Evolutionary conservation across 2,113 vertebrate species (phyloP).

Genomic region (Sphaerodactylus townsendi): DNA sequence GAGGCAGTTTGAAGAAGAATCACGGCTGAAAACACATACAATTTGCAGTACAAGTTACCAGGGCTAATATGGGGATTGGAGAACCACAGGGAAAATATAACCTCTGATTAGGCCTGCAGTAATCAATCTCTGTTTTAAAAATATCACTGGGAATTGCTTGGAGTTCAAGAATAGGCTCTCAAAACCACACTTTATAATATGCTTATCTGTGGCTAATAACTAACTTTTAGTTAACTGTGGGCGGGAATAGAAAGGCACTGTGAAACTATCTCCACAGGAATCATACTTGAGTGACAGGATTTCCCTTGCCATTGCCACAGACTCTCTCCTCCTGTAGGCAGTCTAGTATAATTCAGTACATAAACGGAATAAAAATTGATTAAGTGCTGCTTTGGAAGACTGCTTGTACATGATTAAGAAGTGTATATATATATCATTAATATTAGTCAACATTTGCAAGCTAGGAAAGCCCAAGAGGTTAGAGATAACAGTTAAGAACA

Average conservation of each 20-base stretch:
- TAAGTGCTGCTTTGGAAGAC: constrained; percentile 46
- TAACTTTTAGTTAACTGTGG: too few relatives aligned
- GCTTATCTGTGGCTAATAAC: too few relatives aligned
- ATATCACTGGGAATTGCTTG: too few relatives aligned
- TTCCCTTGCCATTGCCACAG: not conserved
- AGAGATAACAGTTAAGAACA: constrained; percentile 30
- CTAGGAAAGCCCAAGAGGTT: constrained; percentile 34
- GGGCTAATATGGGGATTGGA: too few relatives aligned
- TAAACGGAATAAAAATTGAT: constrained; percentile 40
- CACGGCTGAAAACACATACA: too few relatives aligned
- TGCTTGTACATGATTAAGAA: constrained; percentile 29
- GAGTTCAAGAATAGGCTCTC: too few relatives aligned
- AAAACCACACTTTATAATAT: too few relatives aligned
- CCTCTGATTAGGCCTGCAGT: too few relatives aligned
- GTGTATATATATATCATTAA: constrained; percentile 36
- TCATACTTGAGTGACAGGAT: not conserved
- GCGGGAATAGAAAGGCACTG: not conserved
- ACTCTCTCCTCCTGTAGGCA: rapidly evolving
- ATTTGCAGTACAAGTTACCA: too few relatives aligned
- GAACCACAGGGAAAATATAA: too few relatives aligned
- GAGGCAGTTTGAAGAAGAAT: too few relatives aligned
- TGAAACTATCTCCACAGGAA: not conserved
- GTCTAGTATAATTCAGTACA: constrained; percentile 15
- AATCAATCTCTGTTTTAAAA: too few relatives aligned
- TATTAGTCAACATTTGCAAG: constrained; percentile 45